Percentiles rank a stretch among this genome's conserved stretches.
Evolutionary conservation across 1,140 invertebrate species (phyloP).

Genomic region (Oryctes rhinoceros): DNA sequence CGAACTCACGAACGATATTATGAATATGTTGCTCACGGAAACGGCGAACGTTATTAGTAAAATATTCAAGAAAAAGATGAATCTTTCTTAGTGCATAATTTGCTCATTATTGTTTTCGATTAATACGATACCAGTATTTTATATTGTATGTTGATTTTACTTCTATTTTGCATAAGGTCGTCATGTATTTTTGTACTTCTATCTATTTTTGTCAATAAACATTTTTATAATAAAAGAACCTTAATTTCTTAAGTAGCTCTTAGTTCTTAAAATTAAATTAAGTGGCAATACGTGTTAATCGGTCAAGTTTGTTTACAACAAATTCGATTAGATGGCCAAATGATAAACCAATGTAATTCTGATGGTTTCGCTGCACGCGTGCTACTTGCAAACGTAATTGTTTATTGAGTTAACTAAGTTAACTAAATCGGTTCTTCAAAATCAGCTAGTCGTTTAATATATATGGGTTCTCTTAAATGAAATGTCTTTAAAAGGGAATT

Average conservation of each 20-base stretch:
- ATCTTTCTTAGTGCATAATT: conserved; percentile 12
- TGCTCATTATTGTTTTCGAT: conserved; percentile 36
- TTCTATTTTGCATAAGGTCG: conserved; percentile 32
- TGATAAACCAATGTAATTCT: no score
- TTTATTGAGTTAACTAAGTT: no score
- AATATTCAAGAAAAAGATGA: conserved; percentile 44
- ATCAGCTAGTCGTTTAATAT: no score
- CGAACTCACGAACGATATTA: conserved; percentile 70
- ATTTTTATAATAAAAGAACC: conserved; percentile 1
- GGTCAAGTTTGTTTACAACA: no score
- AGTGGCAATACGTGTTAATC: no score
- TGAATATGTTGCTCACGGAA: conserved; percentile 71
- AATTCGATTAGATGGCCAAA: no score
- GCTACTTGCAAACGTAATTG: no score
- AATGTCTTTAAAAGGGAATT: no score
- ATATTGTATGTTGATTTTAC: conserved; percentile 22
- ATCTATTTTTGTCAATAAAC: conserved; percentile 40
- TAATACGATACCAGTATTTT: conserved; percentile 37
- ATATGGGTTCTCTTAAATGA: no score
- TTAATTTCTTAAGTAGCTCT: background rate
- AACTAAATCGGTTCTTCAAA: no score
- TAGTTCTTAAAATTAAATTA: no score
- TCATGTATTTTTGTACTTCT: conserved; percentile 43
- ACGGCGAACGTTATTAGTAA: conserved; percentile 61
- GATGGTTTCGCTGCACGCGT: no score